A percentile compares a stretch with the other conserved stretches of the same genome.
Conservation (phyloP, 2,888 invertebrate species). For the Trissoscelio sp. region DNA sequence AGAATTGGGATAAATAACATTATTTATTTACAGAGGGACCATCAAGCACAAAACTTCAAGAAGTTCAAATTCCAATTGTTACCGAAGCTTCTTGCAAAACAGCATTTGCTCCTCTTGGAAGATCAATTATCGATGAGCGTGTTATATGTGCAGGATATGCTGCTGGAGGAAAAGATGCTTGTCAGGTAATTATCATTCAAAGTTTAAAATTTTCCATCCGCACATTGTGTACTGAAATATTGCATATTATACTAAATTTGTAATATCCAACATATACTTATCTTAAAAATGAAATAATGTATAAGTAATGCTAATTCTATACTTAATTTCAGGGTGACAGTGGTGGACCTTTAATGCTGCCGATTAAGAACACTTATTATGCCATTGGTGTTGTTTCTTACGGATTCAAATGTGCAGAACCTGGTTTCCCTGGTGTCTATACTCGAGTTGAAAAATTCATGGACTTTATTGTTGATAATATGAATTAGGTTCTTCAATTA, state of each 20-base stretch:
- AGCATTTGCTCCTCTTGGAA: constrained; percentile 85
- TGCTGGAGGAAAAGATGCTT: constrained; percentile 89
- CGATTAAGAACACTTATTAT: constrained; percentile 81
- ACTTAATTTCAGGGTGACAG: constrained; percentile 86
- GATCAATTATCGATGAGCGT: constrained; percentile 86
- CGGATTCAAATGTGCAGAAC: constrained; percentile 86
- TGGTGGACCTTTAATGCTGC: constrained; percentile 91
- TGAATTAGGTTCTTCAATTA: constrained; percentile 51
- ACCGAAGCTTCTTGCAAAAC: constrained; percentile 86
- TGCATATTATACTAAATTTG: too few relatives aligned
- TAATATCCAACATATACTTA: background rate
- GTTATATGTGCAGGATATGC: constrained; percentile 89
- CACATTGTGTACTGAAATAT: too few relatives aligned
- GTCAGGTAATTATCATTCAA: constrained; percentile 84
- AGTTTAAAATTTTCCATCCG: constrained; percentile 5
- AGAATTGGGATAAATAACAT: background rate
- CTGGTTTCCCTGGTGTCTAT: constrained; percentile 87
- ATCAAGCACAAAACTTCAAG: constrained; percentile 87
- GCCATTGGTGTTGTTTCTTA: constrained; percentile 88
- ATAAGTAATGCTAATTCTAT: too few relatives aligned
- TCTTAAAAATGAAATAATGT: too few relatives aligned
- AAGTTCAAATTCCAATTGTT: constrained; percentile 89
- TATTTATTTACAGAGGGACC: constrained; percentile 86
- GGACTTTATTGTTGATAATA: constrained; percentile 70
- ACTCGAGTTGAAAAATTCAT: constrained; percentile 71